phyloP scores from a whole-genome alignment of 1,140 invertebrate genomes.

The Meteorus sp. region DNA sequence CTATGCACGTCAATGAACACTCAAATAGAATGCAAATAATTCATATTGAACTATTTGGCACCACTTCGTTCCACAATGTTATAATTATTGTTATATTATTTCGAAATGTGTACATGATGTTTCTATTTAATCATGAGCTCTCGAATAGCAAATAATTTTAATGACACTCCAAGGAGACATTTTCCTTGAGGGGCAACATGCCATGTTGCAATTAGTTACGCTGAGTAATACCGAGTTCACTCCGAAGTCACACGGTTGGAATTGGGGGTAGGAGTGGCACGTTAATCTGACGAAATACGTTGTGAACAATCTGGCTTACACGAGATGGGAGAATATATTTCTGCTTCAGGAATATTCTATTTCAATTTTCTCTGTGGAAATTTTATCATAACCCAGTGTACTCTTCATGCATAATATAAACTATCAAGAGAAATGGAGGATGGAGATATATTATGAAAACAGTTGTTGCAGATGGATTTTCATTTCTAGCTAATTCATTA shows the following conservation, averaged over 20 bases:
- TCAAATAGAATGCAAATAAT: slow-evolving; percentile 19
- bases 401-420: too few relatives aligned
- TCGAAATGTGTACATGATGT: too few relatives aligned
- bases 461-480: too few relatives aligned
- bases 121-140: too few relatives aligned
- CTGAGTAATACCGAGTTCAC: neutral
- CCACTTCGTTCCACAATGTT: neutral
- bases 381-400: too few relatives aligned
- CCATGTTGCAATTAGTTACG: neutral
- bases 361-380: neutral
- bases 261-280: neutral
- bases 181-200: neutral
- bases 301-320: neutral
- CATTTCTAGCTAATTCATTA: too few relatives aligned
- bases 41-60: slow-evolving; percentile 3
- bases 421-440: too few relatives aligned
- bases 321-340: neutral
- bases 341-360: neutral
- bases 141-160: too few relatives aligned
- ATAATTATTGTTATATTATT: neutral
- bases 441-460: too few relatives aligned
- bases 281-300: neutral
- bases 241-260: neutral
- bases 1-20: slow-evolving; percentile 21
- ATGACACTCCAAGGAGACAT: too few relatives aligned